A percentile compares a stretch with the other conserved stretches of the same genome.
Evolutionary conservation across 2,113 vertebrate species (phyloP).

Genomic region (Chaetops frenatus): DNA sequence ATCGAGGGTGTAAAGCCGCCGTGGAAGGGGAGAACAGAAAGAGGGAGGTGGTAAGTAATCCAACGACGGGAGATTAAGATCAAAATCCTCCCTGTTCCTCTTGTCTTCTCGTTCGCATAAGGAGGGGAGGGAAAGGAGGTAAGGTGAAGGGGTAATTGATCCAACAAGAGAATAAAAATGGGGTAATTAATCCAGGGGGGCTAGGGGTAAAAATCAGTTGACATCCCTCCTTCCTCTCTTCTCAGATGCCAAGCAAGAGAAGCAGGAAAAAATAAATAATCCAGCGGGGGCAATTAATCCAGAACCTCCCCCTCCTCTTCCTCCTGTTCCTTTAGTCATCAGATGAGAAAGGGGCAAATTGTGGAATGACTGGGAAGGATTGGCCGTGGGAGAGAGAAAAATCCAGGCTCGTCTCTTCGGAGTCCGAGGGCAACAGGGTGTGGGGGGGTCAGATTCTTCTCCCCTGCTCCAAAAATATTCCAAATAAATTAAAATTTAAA

Average conservation of each 20-base stretch:
- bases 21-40: conserved; percentile 34
- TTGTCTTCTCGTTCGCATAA: conserved; percentile 51
- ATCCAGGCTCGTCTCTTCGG: conserved; percentile 47
- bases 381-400: conserved; percentile 17
- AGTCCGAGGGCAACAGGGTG: conserved; percentile 31
- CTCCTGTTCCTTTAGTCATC: conserved; percentile 55
- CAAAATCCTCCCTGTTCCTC: conserved; percentile 64
- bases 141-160: conserved; percentile 52
- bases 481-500: conserved; percentile 54
- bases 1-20: not conserved
- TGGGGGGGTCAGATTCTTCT: conserved; percentile 15
- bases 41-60: conserved; percentile 50
- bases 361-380: conserved; percentile 53
- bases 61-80: conserved; percentile 48
- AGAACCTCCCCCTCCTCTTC: conserved; percentile 52
- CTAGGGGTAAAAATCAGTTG: conserved; percentile 46
- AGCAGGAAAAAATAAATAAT: conserved; percentile 50
- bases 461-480: conserved; percentile 35
- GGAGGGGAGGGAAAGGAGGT: conserved; percentile 26
- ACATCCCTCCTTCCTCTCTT: conserved; percentile 49
- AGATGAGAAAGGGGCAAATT: conserved; percentile 47
- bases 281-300: conserved; percentile 44
- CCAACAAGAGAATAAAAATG: conserved; percentile 41
- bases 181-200: conserved; percentile 46
- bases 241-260: conserved; percentile 36